phyloP scores from a whole-genome alignment of 1,140 invertebrate species.

The Anoplophora glabripennis region DNA sequence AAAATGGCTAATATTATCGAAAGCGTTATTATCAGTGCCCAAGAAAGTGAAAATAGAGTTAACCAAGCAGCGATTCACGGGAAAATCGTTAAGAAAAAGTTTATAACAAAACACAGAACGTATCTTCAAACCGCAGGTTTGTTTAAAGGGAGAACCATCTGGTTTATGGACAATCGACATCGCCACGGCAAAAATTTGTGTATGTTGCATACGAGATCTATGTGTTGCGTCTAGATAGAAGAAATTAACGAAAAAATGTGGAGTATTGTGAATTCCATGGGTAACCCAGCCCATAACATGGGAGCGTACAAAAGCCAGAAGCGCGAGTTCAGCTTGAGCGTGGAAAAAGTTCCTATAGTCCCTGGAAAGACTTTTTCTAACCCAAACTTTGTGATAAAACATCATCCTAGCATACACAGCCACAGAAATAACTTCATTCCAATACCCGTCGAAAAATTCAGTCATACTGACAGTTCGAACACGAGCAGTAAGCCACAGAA shows the following conservation, averaged over 20 bases:
- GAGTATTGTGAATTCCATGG: background rate
- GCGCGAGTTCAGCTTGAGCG: conserved; percentile 8
- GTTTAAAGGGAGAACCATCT: background rate
- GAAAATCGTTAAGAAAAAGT: conserved; percentile 17
- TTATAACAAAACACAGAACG: background rate
- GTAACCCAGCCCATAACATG: background rate
- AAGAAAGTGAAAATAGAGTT: conserved; percentile 8
- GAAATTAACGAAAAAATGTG: conserved; percentile 13
- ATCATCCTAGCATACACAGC: background rate
- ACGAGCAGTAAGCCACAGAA: background rate
- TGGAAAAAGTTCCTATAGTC: conserved; percentile 3
- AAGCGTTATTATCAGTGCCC: conserved; percentile 5
- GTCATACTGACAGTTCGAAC: conserved; percentile 1
- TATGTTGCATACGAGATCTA: conserved; percentile 13
- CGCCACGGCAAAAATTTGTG: background rate
- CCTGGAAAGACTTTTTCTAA: conserved; percentile 22
- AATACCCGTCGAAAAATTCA: conserved; percentile 2
- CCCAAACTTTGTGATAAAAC: conserved; percentile 30
- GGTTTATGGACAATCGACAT: background rate
- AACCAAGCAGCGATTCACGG: background rate
- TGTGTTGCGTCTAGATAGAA: conserved; percentile 5
- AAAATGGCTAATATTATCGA: conserved; percentile 5
- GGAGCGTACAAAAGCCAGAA: background rate
- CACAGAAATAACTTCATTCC: background rate
- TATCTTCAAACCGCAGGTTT: conserved; percentile 1